A percentile compares a stretch with the other conserved stretches of the same genome.
phyloP scores from a whole-genome alignment of 2,113 vertebrate species.

The Eulemur rufifrons region DNA sequence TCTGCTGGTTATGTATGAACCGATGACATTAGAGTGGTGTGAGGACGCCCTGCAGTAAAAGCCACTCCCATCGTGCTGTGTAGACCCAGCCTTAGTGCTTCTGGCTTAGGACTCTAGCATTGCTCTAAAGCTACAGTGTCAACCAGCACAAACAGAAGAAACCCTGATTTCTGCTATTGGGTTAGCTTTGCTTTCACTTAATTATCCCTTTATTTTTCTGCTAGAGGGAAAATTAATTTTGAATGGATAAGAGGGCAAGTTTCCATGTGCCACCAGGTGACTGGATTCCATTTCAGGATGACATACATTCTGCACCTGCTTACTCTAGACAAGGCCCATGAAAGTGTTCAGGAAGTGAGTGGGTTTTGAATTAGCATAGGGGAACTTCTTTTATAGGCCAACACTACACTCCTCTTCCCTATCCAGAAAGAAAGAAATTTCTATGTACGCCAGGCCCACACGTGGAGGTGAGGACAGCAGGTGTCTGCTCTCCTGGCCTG shows the following conservation, averaged over 20 bases:
- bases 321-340: not conserved
- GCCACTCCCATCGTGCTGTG: too few species aligned
- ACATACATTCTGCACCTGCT: not conserved
- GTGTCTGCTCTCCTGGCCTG: not conserved
- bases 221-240: not conserved
- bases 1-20: not conserved
- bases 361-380: not conserved
- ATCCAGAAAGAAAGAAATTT: not conserved
- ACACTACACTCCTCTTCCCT: not conserved
- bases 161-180: not conserved
- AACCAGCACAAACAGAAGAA: not conserved
- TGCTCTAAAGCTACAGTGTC: not conserved
- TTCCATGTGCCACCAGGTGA: not conserved
- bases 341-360: not conserved
- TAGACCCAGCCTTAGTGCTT: not conserved
- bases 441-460: too few species aligned
- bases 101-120: not conserved
- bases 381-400: not conserved
- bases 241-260: not conserved
- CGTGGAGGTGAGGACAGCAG: too few species aligned
- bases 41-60: not conserved
- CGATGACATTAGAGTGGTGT: fast-evolving
- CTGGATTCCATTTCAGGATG: not conserved
- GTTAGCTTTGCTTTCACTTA: not conserved
- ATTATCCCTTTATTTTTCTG: not conserved